Evolutionary conservation across 2,888 invertebrate species (phyloP).

Genomic region (Torymus aiolomorphi): DNA sequence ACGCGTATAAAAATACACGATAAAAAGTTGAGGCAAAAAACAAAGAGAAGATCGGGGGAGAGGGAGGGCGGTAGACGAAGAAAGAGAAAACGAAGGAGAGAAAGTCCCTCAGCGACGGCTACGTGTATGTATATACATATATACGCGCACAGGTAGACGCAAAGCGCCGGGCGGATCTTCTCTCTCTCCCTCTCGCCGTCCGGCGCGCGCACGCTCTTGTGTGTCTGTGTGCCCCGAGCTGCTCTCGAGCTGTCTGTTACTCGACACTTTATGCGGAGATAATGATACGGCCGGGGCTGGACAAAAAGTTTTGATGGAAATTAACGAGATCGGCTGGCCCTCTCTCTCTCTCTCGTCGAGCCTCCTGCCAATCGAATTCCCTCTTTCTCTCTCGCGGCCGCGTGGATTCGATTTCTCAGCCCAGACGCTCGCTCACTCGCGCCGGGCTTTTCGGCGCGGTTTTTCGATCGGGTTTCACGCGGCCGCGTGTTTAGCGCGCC

Average conservation of each 20-base stretch:
- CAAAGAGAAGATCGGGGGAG: background rate
- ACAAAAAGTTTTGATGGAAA: slow-evolving; percentile 54
- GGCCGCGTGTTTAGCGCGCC: slow-evolving; percentile 3
- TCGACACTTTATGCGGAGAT: slow-evolving; percentile 56
- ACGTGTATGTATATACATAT: slow-evolving; percentile 1
- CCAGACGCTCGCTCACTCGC: slow-evolving; percentile 54
- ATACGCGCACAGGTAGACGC: slow-evolving; percentile 5
- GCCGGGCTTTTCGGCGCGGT: slow-evolving; percentile 21
- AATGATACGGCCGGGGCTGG: slow-evolving; percentile 49
- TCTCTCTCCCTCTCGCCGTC: slow-evolving; percentile 28
- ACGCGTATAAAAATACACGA: background rate
- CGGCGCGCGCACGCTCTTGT: no score
- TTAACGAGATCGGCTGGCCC: slow-evolving; percentile 48
- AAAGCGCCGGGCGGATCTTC: slow-evolving; percentile 12
- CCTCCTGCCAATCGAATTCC: slow-evolving; percentile 9
- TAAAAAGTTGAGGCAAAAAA: slow-evolving; percentile 18
- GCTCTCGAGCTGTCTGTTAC: slow-evolving; percentile 49
- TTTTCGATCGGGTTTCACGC: slow-evolving; percentile 42
- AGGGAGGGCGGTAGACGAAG: slow-evolving; percentile 36
- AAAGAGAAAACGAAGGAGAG: slow-evolving; percentile 23
- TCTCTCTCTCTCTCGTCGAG: background rate
- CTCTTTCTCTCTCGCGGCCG: background rate
- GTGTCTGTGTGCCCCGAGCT: background rate
- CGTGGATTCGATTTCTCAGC: slow-evolving; percentile 49
- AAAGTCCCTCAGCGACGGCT: background rate